A percentile compares a stretch with the other conserved stretches of the same genome.
phyloP scores from a whole-genome alignment of 2,797 vertebrate genomes.

The Erethizon dorsatum region DNA sequence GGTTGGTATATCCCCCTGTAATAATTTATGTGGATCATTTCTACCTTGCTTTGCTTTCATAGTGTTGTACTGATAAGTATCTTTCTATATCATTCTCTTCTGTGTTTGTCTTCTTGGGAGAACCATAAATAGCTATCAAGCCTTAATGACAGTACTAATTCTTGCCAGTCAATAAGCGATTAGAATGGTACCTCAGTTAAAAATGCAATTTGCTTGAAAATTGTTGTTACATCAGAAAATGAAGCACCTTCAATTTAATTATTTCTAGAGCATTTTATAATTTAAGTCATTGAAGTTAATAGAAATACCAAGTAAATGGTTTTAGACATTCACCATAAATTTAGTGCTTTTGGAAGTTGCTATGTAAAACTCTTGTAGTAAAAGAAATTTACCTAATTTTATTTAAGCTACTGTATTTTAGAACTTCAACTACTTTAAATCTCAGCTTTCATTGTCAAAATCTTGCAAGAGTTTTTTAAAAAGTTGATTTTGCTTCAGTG shows the following conservation, averaged over 20 bases:
- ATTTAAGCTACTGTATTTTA: neutral
- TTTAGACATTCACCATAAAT: slow-evolving; percentile 73
- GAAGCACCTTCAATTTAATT: slow-evolving; percentile 81
- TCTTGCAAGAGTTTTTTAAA: neutral
- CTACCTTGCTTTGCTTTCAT: slow-evolving; percentile 33
- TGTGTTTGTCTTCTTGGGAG: slow-evolving; percentile 54
- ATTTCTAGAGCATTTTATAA: slow-evolving; percentile 78
- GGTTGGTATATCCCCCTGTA: neutral
- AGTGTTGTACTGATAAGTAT: neutral
- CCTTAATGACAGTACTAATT: slow-evolving; percentile 75
- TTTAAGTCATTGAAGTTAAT: slow-evolving; percentile 81
- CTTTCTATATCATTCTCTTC: neutral
- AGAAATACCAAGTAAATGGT: slow-evolving; percentile 68
- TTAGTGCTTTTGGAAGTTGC: slow-evolving; percentile 48
- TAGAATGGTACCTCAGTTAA: slow-evolving; percentile 65
- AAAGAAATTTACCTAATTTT: slow-evolving; percentile 57
- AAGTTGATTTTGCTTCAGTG: neutral
- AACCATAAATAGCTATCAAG: slow-evolving; percentile 73
- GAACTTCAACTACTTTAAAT: neutral
- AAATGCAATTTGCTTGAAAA: slow-evolving; percentile 79
- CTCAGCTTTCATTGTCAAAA: neutral
- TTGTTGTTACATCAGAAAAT: slow-evolving; percentile 76
- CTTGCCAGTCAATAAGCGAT: slow-evolving; percentile 72
- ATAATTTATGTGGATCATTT: slow-evolving; percentile 17
- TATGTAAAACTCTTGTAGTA: slow-evolving; percentile 61